Evolutionary conservation across 2,888 invertebrate genomes (phyloP), one percentile per base, ranked within the genome.

Genomic region (Heliconius ethilla): DNA sequence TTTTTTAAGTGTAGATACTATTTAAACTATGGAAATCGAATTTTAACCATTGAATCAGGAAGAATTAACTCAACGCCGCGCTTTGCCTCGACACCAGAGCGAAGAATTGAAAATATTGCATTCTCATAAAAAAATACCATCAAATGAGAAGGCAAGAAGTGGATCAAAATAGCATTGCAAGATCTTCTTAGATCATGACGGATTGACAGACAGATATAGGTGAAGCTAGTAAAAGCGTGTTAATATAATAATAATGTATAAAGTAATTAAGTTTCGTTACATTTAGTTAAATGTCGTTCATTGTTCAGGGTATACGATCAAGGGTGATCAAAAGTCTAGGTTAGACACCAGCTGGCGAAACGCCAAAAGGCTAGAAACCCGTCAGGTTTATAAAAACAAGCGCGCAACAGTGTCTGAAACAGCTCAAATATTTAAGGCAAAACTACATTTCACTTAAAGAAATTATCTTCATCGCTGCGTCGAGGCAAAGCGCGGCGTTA

Each of bases 271-370:
- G n/a, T 37, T 55, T 73, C 37, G 70, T n/a, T 55, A 75, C 51
- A 33, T 33, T 33, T 33, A 72, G 51, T 66, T 51, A 70, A 59
- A 79, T 55, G n/a, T 55, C 75, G 66, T 75, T 27, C 78, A 76
- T 67, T 55, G 76, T 65, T 73, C 63, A 29, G 45, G 62, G 55
- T 77, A 80, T 78, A 79, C 76, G 77, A 82, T 81, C 80, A 81
- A 82, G 82, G 82, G 80, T 72, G 80, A 81, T 75, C 55, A 25
- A 65, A 67, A 79, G 78, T 55, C 78, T 77, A 76, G 75, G 75
- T 78, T 78, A 79, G 65, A 76, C 74, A 67, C 66, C 65, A 74
- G 70, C 77, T 82, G 82, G 82, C 82, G 77, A 75, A n/a, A 63
- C 27, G 80, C 82, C 82, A 82, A 79, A 75, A 66, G 77, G 67